These are phyloP conservation scores for Turnix velox DNA, from an alignment of 2,113 vertebrate species.

Conservation along the genomic window DNA sequence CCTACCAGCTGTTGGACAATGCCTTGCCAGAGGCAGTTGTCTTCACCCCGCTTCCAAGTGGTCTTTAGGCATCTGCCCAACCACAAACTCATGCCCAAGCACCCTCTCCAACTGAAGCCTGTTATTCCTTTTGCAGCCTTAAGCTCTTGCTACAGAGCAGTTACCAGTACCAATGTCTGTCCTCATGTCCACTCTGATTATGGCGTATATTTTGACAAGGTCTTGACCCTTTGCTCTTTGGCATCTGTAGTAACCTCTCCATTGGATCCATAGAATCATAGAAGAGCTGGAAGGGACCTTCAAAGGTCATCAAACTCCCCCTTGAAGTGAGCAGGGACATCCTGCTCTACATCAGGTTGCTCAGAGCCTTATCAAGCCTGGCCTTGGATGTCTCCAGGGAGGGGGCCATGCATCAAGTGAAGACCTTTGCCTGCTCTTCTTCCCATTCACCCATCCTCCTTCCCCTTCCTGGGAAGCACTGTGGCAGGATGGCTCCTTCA, in stretches of 20 bases:
- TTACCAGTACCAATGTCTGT: neutral
- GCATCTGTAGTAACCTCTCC: neutral
- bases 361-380: too few relatives aligned
- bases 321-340: too few relatives aligned
- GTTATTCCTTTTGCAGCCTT: conserved; percentile 27
- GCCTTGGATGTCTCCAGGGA: too few relatives aligned
- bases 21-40: neutral
- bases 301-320: too few relatives aligned
- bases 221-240: neutral
- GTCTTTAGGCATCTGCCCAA: neutral
- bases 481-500: neutral
- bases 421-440: neutral
- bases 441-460: neutral
- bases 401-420: neutral
- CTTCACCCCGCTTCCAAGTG: accelerated
- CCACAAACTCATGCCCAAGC: neutral
- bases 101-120: neutral
- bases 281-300: too few relatives aligned
- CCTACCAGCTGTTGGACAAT: conserved; percentile 28
- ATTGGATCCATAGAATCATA: too few relatives aligned
- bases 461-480: neutral
- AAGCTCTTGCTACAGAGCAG: conserved; percentile 37
- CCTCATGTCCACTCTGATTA: neutral
- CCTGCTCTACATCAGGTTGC: too few relatives aligned
- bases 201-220: neutral